These are phyloP conservation scores for Shargacucullia verbasci DNA, from an alignment of 2,888 invertebrate species.

Conservation along the genomic window DNA sequence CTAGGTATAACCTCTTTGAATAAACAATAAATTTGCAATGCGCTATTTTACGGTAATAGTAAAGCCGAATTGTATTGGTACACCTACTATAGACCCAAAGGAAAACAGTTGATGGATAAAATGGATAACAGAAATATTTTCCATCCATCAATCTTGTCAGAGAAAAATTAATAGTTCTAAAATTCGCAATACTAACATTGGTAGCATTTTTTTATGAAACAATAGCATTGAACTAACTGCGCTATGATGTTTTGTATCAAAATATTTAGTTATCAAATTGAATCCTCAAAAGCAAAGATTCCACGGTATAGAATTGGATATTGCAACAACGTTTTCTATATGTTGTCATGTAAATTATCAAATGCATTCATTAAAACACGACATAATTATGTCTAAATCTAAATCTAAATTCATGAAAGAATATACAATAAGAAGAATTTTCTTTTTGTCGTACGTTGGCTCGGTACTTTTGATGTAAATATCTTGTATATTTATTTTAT, in stretches of 20 bases:
- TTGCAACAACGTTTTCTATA: not conserved
- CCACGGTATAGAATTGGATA: conserved; percentile 9
- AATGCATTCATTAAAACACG: no score
- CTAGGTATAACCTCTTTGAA: conserved; percentile 50
- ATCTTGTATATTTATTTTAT: no score
- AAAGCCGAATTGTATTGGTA: conserved; percentile 44
- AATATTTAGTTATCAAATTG: conserved; percentile 20
- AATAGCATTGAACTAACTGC: not conserved
- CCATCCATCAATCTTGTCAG: not conserved
- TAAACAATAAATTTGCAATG: conserved; percentile 27
- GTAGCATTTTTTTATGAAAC: not conserved
- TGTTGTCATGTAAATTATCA: no score
- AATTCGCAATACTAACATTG: not conserved
- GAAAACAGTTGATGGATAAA: conserved; percentile 45
- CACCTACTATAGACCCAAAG: conserved; percentile 52
- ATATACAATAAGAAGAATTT: no score
- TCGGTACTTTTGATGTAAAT: no score
- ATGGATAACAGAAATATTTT: conserved; percentile 13
- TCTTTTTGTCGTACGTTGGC: no score
- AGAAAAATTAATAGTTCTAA: no score
- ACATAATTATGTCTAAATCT: no score
- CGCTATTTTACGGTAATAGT: conserved; percentile 45
- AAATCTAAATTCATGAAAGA: no score
- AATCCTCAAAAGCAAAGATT: conserved; percentile 24
- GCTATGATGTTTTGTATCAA: conserved; percentile 10